Evolutionary conservation across 1,140 invertebrate species (phyloP), one percentile per base, ranked within the genome.

Genomic region (Rhagoletis pomonella): DNA sequence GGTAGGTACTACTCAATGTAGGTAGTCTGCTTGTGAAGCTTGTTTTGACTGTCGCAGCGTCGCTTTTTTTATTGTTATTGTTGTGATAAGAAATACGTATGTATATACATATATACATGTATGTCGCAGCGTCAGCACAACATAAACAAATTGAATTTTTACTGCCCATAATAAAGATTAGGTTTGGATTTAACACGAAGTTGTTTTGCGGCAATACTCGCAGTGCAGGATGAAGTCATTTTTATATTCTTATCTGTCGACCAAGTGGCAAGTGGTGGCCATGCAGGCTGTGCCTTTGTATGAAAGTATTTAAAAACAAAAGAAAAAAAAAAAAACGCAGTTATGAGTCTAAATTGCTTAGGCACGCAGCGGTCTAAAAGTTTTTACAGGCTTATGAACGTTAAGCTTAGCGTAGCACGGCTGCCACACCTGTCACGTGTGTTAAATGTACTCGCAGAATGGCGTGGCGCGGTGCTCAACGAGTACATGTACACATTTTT

Each of bases 151-250:
- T 73, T 73, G 67, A 73, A 73, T 73, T 73, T 73, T 73, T 73
- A 73, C 67, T 47, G 44, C 67, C 67, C 67, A 73, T 73, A 73
- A 73, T 73, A 73, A 73, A 73, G 67, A 73, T 73, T 73, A 73
- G 39, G 42, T 73, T 44, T 47, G 39, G 44, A 73, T 14, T 73
- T 73, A 73, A 6, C 14, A 73, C 44, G 14, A 42, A 47, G 67
- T 47, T 42, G 67, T 73, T 73, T 73, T 44, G 67, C 10, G 50
- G 50, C 44, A 47, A 44, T 73, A 73, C 29, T 10, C 10, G 14
- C 7, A 39, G 29, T 42, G n/a, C 39, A 39, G 50, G 10, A 55
- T 10, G 10, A 55, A 55, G 5, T 55, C 1, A 7, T 10, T 7
- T 55, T 55, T 10, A 2, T 55, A 29, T 55, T 55, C 10, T 55